phyloP scores from a whole-genome alignment of 2,797 vertebrate species.

The Xenopus petersii region DNA sequence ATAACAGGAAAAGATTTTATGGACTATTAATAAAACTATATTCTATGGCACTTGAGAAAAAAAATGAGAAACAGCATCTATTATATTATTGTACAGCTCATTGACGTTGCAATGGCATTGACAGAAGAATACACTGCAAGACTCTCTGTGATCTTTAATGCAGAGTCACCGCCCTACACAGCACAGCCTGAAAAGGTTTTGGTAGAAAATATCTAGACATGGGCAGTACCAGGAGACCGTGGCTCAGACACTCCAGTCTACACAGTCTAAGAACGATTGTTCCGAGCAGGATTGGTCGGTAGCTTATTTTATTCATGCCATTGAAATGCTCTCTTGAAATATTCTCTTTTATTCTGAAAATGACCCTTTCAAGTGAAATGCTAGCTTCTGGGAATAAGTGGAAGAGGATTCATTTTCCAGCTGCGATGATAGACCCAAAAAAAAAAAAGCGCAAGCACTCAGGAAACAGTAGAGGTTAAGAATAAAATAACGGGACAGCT shows the following conservation, averaged over 20 bases:
- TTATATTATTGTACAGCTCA: too few relatives aligned
- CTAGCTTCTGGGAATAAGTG: conserved; percentile 52
- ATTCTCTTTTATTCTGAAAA: conserved; percentile 37
- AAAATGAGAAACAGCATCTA: too few relatives aligned
- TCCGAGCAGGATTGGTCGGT: conserved; percentile 3
- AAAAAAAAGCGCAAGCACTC: conserved; percentile 25
- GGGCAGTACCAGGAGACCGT: not conserved
- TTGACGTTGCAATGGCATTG: too few relatives aligned
- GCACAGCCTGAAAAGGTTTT: conserved; percentile 11
- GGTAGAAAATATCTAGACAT: not conserved
- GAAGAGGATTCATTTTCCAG: conserved; percentile 49
- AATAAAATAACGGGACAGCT: conserved; percentile 6
- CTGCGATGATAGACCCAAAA: conserved; percentile 45
- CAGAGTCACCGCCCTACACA: not conserved
- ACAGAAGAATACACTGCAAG: too few relatives aligned
- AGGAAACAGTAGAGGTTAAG: conserved; percentile 29
- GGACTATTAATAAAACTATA: too few relatives aligned
- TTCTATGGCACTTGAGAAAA: too few relatives aligned
- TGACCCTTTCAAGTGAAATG: conserved; percentile 57
- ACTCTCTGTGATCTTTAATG: too few relatives aligned
- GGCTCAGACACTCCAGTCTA: conserved; percentile 7
- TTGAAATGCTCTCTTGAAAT: conserved; percentile 37
- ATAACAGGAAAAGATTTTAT: too few relatives aligned
- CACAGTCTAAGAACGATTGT: conserved; percentile 6
- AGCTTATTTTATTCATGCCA: conserved; percentile 33